Evolutionary conservation across 2,797 vertebrate species (phyloP), one percentile per base, ranked within the genome.

Genomic region (Dromococcyx pavoninus): DNA sequence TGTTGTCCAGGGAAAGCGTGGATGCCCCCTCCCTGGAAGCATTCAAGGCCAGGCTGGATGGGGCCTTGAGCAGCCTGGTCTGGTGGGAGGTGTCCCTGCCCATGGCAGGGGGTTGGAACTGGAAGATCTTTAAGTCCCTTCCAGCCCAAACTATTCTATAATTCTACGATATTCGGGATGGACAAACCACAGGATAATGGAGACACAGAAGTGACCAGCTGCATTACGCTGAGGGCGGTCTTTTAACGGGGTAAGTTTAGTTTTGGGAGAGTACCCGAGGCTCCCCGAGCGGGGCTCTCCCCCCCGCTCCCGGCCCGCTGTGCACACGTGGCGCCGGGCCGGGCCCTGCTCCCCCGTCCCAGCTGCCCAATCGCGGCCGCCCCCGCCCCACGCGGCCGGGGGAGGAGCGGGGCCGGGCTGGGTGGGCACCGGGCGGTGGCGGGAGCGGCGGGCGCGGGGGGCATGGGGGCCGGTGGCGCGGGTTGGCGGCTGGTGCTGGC

Each of bases 251-350:
- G 41, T 10, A 14, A 41, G 39, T 39, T 14, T 14, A 10, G 39
- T n/a, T n/a, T n/a, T n/a, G n/a, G n/a, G 8, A 15, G 10, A 1
- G 56, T 35, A 1, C 37, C 1, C 5, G 0, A 2, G 0, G 19
- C 1, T 7, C 10, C 6, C 32, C 28, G 3, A 1, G 19, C 17
- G 51, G 3, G 6, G 10, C 51, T 10, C n/a, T n/a, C n/a, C 44
- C 28, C 1, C 39, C n/a, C 10, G 39, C 44, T 19, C 44, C 44
- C 19, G 46, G 46, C 19, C 46, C 44, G 44, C 43, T 17, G 12
- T 43, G 97, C 67, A 86, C 89, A 97, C 97, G 98, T 97, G 97
- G 97, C 97, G 91, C 14, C 73, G 30, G 35, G 6, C 79, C 77
- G 80, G 15, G 54, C 72, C 62, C 13, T 10, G 5, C 71, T 43